Conservation (phyloP, 2,797 vertebrate genomes). For the Carduelis carduelis region DNA sequence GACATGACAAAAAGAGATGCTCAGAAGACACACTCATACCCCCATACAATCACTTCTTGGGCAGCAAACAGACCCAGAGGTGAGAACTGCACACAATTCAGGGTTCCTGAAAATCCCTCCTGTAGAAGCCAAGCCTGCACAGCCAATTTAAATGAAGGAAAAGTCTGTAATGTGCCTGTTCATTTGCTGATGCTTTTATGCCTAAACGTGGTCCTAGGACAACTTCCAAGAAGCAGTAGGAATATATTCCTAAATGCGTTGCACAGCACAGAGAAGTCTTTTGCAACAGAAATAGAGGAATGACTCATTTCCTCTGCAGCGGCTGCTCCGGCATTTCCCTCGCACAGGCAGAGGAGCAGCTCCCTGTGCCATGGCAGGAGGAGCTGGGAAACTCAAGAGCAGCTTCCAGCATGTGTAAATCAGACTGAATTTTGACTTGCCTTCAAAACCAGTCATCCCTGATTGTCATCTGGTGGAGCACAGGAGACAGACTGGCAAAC, state of each 20-base stretch:
- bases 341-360: neutral
- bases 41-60: neutral
- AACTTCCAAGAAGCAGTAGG: neutral
- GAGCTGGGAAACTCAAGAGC: neutral
- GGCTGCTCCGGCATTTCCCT: neutral
- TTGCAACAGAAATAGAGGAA: constrained; percentile 29
- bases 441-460: neutral
- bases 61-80: neutral
- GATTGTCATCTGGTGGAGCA: neutral
- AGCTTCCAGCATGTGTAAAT: neutral
- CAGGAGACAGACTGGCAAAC: neutral
- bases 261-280: neutral
- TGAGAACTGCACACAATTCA: neutral
- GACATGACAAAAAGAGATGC: neutral
- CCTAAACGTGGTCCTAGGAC: neutral
- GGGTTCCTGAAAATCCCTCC: neutral
- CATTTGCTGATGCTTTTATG: neutral
- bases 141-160: neutral
- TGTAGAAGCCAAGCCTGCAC: neutral
- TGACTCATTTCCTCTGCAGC: constrained; percentile 66
- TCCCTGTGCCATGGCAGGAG: neutral
- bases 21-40: neutral
- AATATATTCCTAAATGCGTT: neutral
- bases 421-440: neutral
- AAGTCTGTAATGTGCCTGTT: neutral